A percentile compares a stretch with the other conserved stretches of the same genome.
Evolutionary conservation across 2,797 vertebrate genomes (phyloP).

Genomic region (Tachyglossus aculeatus): DNA sequence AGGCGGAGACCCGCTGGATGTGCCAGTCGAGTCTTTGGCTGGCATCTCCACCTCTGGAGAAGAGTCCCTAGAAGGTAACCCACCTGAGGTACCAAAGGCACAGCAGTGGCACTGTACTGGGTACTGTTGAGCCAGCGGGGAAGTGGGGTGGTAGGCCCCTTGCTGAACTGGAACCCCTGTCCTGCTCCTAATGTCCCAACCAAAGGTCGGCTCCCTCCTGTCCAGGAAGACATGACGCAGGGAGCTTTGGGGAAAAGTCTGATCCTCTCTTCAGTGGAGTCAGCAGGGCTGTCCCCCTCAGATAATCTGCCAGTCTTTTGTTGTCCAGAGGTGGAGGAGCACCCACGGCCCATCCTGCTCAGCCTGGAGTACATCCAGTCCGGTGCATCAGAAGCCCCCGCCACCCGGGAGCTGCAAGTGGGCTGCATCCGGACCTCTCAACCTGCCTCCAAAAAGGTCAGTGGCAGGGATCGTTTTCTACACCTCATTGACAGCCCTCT

Average conservation of each 20-base stretch:
- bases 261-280: too few relatives aligned
- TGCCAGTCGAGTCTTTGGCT: slow-evolving; percentile 80
- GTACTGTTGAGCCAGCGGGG: background rate
- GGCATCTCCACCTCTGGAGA: slow-evolving; percentile 30
- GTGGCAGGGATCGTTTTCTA: too few relatives aligned
- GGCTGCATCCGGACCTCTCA: slow-evolving; percentile 80
- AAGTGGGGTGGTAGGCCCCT: background rate
- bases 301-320: background rate
- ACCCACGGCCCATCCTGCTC: slow-evolving; percentile 75
- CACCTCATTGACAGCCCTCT: too few relatives aligned
- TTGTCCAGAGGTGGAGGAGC: slow-evolving; percentile 48
- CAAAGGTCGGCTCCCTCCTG: background rate
- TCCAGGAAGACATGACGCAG: background rate
- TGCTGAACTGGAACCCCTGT: background rate
- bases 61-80: slow-evolving; percentile 68
- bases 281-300: too few relatives aligned
- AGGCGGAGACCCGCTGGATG: slow-evolving; percentile 80
- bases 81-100: slow-evolving; percentile 20
- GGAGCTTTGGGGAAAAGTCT: background rate
- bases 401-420: slow-evolving; percentile 80
- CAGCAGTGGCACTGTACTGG: background rate
- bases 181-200: background rate
- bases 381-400: slow-evolving; percentile 56
- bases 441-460: slow-evolving; percentile 83
- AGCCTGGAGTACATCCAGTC: slow-evolving; percentile 73